Evolutionary conservation across 2,113 vertebrate species (phyloP).

Genomic region (Ciconia stormi): DNA sequence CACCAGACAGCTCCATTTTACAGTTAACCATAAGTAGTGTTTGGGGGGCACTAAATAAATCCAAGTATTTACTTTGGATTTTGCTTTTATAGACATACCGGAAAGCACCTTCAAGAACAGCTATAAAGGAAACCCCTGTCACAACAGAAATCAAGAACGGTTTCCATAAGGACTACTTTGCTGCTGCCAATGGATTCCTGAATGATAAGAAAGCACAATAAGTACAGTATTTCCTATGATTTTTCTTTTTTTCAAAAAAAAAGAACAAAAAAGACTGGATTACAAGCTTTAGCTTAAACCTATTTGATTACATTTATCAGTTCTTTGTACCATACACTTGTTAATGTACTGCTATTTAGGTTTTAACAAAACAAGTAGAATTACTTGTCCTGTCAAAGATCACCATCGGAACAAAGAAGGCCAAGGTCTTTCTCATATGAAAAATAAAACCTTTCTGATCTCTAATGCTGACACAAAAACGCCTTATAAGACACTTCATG

Average conservation of each 20-base stretch:
- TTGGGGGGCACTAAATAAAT: background rate
- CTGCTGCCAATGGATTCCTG: slow-evolving; percentile 70
- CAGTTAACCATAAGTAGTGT: background rate
- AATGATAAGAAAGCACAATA: slow-evolving; percentile 79
- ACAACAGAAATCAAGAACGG: slow-evolving; percentile 75
- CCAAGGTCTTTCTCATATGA: background rate
- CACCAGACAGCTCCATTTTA: background rate
- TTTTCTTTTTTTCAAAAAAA: background rate
- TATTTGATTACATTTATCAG: slow-evolving; percentile 52
- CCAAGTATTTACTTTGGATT: background rate
- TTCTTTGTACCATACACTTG: slow-evolving; percentile 65
- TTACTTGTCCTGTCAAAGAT: slow-evolving; percentile 35
- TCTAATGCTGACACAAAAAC: background rate
- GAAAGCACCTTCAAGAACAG: slow-evolving; percentile 71
- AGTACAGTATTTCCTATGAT: background rate
- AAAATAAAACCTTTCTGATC: background rate
- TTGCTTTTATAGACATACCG: slow-evolving; percentile 77
- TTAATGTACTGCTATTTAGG: slow-evolving; percentile 61
- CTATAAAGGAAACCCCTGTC: slow-evolving; percentile 2
- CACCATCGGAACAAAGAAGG: background rate
- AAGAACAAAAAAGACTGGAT: slow-evolving; percentile 58
- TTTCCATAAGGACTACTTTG: slow-evolving; percentile 75
- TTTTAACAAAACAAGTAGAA: slow-evolving; percentile 56
- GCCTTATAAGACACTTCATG: slow-evolving; percentile 18
- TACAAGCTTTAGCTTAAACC: slow-evolving; percentile 60